Evolutionary conservation across 2,888 invertebrate genomes (phyloP).

Genomic region (Leptopilina syphax): DNA sequence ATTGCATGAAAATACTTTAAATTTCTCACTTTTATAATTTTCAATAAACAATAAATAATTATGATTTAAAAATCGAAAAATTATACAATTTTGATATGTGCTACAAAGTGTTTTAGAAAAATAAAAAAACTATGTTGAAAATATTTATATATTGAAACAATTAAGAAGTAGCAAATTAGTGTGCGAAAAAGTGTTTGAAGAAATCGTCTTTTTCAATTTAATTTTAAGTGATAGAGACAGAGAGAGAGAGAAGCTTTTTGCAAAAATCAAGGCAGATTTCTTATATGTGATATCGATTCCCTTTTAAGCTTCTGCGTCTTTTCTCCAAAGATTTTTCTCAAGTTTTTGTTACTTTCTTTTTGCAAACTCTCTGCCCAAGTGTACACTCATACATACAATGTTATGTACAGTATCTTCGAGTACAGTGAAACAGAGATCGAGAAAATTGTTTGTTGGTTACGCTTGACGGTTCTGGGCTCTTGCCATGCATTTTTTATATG

Average conservation of each 20-base stretch:
- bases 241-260: neutral
- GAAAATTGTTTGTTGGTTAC: slow-evolving; percentile 31
- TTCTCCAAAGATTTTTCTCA: slow-evolving; percentile 4
- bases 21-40: no score
- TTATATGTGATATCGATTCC: neutral
- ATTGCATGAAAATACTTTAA: no score
- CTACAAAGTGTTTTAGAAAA: no score
- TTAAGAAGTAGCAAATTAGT: no score
- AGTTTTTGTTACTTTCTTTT: slow-evolving; percentile 5
- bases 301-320: slow-evolving; percentile 4
- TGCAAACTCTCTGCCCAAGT: neutral
- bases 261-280: neutral
- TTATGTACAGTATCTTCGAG: slow-evolving; percentile 2
- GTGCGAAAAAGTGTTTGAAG: no score
- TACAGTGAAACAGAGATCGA: slow-evolving; percentile 1
- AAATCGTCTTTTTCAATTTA: no score
- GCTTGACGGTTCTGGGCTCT: slow-evolving; percentile 8
- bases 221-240: neutral
- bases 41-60: no score
- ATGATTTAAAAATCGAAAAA: no score
- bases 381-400: neutral
- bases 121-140: no score
- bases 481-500: slow-evolving; percentile 3
- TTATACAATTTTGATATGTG: no score
- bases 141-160: no score